Evolutionary conservation across 2,888 invertebrate genomes (phyloP).

Genomic region (Eremobia ochroleuca): DNA sequence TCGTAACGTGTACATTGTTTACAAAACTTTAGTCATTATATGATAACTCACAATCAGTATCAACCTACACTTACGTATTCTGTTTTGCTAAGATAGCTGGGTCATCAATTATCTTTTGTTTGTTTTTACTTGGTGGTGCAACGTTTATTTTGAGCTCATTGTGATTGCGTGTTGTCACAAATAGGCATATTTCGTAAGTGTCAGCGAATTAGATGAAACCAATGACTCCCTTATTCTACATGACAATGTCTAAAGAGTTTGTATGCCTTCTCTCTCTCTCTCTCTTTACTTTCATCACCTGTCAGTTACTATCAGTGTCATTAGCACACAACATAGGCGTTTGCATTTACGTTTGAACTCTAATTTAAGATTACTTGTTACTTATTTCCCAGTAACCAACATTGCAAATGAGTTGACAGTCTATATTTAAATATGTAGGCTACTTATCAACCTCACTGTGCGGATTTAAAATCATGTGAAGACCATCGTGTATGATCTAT

Average conservation of each 20-base stretch:
- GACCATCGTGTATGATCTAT: conserved; percentile 28
- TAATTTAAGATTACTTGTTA: background rate
- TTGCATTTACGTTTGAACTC: too few relatives aligned
- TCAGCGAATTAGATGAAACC: background rate
- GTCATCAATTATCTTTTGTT: conserved; percentile 58
- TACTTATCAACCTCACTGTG: conserved; percentile 19
- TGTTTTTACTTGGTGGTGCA: conserved; percentile 46
- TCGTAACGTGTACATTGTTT: conserved; percentile 60
- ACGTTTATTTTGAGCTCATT: conserved; percentile 43
- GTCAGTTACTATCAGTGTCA: background rate
- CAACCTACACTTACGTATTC: conserved; percentile 52
- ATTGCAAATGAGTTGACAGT: conserved; percentile 23
- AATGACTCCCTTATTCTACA: background rate
- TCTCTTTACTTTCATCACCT: background rate
- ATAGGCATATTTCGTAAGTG: conserved; percentile 15
- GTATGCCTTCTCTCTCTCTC: too few relatives aligned
- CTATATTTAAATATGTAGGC: conserved; percentile 24
- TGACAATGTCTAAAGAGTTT: background rate
- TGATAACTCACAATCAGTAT: conserved; percentile 48
- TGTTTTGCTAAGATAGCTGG: conserved; percentile 57
- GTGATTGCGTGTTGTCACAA: conserved; percentile 29
- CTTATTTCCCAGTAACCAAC: background rate
- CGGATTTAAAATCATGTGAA: conserved; percentile 43
- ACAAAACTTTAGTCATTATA: conserved; percentile 37
- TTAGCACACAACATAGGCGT: background rate